phyloP scores from a whole-genome alignment of 2,113 vertebrate species.

The Psettodes erumei region DNA sequence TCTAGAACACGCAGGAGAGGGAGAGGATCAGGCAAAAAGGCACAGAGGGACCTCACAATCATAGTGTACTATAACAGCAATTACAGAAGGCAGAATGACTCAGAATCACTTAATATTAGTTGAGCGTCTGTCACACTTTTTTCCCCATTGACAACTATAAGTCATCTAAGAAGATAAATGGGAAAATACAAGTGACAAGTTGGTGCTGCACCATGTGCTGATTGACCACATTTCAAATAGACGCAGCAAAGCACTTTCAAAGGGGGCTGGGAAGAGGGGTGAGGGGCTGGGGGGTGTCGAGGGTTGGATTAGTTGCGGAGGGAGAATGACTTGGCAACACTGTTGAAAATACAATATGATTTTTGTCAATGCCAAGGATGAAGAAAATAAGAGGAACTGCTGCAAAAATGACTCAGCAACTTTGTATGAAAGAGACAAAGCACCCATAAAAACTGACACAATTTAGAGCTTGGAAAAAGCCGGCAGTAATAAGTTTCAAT shows the following conservation, averaged over 20 bases:
- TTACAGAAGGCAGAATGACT: constrained; percentile 34
- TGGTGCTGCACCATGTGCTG: constrained; percentile 9
- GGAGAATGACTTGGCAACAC: constrained; percentile 43
- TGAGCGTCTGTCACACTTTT: constrained; percentile 23
- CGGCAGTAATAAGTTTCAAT: constrained; percentile 10
- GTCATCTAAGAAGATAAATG: constrained; percentile 35
- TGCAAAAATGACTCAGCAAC: constrained; percentile 56
- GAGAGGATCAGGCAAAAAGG: constrained; percentile 15
- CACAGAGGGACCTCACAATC: constrained; percentile 25
- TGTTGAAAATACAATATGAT: constrained; percentile 58
- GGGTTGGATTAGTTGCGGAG: not conserved
- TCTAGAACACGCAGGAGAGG: constrained; percentile 5
- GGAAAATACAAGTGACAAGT: constrained; percentile 45
- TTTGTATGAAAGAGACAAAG: constrained; percentile 39
- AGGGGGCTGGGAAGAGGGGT: not conserved
- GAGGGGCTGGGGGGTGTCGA: not conserved
- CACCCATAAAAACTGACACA: constrained; percentile 26
- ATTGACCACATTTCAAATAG: constrained; percentile 63
- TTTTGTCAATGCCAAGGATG: constrained; percentile 58
- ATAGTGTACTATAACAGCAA: constrained; percentile 22
- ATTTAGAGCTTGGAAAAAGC: constrained; percentile 13
- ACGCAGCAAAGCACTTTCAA: constrained; percentile 35
- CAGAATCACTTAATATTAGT: constrained; percentile 41
- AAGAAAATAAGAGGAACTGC: constrained; percentile 38
- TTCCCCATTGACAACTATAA: constrained; percentile 22